These are phyloP conservation scores for Maccullochella peelii DNA, from an alignment of 2,113 vertebrate species.

Conservation along the genomic window DNA sequence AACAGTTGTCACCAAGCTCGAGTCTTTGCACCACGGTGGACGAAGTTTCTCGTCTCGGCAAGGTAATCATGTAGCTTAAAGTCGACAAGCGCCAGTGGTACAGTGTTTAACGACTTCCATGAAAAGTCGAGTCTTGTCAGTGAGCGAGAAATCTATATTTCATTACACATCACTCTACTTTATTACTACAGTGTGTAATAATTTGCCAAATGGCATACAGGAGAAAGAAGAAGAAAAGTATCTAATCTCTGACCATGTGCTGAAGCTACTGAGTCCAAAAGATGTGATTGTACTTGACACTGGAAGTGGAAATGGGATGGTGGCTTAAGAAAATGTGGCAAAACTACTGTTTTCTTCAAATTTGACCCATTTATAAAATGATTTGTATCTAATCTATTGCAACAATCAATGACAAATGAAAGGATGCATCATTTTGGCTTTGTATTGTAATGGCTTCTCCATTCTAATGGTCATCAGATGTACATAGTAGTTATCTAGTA, in stretches of 20 bases:
- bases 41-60: conserved; percentile 1
- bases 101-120: neutral
- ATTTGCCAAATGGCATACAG: conserved; percentile 13
- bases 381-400: conserved; percentile 35
- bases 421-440: conserved; percentile 55
- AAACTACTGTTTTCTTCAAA: conserved; percentile 25
- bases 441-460: conserved; percentile 49
- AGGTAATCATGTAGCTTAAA: conserved; percentile 62
- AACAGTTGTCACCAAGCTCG: neutral
- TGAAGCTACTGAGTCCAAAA: conserved; percentile 73
- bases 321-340: conserved; percentile 25
- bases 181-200: neutral
- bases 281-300: conserved; percentile 56
- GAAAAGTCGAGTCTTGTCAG: neutral
- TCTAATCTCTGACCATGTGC: conserved; percentile 62
- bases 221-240: conserved; percentile 8
- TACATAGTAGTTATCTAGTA: conserved; percentile 74
- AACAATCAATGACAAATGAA: conserved; percentile 18
- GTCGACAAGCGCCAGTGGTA: conserved; percentile 37
- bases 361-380: conserved; percentile 11
- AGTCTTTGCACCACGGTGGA: neutral
- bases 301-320: conserved; percentile 2
- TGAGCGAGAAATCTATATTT: conserved; percentile 15
- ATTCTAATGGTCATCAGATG: conserved; percentile 72
- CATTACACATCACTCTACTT: neutral